phyloP scores from a whole-genome alignment of 2,113 vertebrate species.

The Leptobrachium ailaonicum region DNA sequence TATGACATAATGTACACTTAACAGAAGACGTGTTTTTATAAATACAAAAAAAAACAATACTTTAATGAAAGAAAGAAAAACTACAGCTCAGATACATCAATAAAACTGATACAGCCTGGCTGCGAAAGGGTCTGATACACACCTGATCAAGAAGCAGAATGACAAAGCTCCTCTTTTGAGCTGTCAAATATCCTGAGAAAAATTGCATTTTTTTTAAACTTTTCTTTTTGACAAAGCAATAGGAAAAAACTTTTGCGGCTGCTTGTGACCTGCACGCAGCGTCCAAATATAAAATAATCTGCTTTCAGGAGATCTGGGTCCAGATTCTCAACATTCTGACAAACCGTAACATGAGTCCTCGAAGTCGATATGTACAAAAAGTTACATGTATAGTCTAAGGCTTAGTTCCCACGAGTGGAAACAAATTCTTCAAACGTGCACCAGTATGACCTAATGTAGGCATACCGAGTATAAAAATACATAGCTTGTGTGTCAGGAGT shows the following conservation, averaged over 20 bases:
- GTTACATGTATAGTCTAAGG: constrained; percentile 64
- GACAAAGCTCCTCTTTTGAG: constrained; percentile 56
- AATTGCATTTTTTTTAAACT: constrained; percentile 61
- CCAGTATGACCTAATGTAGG: constrained; percentile 77
- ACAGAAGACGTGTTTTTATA: not conserved
- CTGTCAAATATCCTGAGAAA: constrained; percentile 71
- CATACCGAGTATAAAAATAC: constrained; percentile 52
- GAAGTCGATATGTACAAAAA: constrained; percentile 64
- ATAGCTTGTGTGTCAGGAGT: constrained; percentile 56
- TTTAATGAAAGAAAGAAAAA: constrained; percentile 59
- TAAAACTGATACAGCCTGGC: constrained; percentile 58
- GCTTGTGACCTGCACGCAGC: constrained; percentile 77
- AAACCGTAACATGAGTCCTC: constrained; percentile 56
- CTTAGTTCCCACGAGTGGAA: constrained; percentile 53
- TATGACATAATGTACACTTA: no score
- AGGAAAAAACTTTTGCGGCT: constrained; percentile 38
- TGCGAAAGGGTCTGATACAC: constrained; percentile 48
- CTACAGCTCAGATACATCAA: constrained; percentile 57
- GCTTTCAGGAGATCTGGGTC: constrained; percentile 69
- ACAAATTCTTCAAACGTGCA: constrained; percentile 54
- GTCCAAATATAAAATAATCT: constrained; percentile 73
- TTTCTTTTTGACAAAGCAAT: constrained; percentile 20
- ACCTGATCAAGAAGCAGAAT: constrained; percentile 58
- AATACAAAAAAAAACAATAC: constrained; percentile 65
- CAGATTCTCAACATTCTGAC: constrained; percentile 61